Conservation (phyloP, 2,797 vertebrate genomes). For the Propithecus perrieri region DNA sequence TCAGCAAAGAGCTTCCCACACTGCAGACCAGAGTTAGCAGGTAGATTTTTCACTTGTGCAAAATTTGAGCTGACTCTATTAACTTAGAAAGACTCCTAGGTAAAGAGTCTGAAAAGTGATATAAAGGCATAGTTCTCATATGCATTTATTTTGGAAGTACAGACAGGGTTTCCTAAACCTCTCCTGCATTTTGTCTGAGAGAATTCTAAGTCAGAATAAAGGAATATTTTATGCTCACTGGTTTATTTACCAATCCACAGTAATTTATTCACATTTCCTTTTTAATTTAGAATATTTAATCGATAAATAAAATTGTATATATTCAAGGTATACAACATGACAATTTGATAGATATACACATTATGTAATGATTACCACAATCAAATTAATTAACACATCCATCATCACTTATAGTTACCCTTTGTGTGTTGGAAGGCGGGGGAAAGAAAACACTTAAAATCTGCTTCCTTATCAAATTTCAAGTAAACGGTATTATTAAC, state of each 20-base stretch:
- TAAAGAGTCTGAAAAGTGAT: neutral
- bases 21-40: neutral
- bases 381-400: neutral
- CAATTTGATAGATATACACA: neutral
- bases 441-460: neutral
- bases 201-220: neutral
- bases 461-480: neutral
- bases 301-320: neutral
- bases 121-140: neutral
- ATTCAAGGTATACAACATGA: neutral
- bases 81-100: neutral
- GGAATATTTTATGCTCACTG: neutral
- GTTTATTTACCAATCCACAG: neutral
- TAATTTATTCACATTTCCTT: neutral
- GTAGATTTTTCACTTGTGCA: neutral
- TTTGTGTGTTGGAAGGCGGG: neutral
- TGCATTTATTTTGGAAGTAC: neutral
- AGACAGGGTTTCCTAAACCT: neutral
- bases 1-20: conserved; percentile 37
- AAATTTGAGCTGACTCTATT: conserved; percentile 1
- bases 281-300: neutral
- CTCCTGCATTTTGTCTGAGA: neutral
- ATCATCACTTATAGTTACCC: no score
- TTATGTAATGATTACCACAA: neutral
- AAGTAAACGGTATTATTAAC: neutral